phyloP scores from a whole-genome alignment of 2,113 vertebrate genomes.

The Seriola quinqueradiata region DNA sequence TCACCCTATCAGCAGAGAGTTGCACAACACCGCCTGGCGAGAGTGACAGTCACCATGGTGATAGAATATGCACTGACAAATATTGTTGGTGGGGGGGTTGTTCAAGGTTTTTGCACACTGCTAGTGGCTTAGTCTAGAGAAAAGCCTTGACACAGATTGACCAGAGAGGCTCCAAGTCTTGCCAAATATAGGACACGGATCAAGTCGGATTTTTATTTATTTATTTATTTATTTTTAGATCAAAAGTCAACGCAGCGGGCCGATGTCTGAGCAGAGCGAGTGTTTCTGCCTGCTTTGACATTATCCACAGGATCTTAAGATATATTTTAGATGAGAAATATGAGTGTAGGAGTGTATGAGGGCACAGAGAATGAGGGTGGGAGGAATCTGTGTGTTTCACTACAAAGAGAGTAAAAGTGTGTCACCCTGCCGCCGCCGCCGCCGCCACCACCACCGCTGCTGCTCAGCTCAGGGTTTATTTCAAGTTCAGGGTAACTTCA shows the following conservation, averaged over 20 bases:
- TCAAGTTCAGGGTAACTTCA: conserved; percentile 45
- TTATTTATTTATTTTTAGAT: conserved; percentile 19
- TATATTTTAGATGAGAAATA: conserved; percentile 22
- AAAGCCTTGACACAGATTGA: conserved; percentile 70
- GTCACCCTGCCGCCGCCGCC: conserved; percentile 40
- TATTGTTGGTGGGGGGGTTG: conserved; percentile 64
- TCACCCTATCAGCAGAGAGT: conserved; percentile 51
- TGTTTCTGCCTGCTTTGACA: conserved; percentile 11
- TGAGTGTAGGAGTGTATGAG: conserved; percentile 10
- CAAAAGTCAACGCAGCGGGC: conserved; percentile 1
- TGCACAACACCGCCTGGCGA: conserved; percentile 66
- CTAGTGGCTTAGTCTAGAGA: conserved; percentile 32
- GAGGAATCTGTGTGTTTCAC: conserved; percentile 29
- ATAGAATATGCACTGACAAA: conserved; percentile 72
- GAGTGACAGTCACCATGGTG: conserved; percentile 76
- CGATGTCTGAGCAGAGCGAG: conserved; percentile 1
- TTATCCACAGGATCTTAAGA: conserved; percentile 16
- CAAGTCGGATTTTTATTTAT: conserved; percentile 29
- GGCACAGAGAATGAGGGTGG: conserved; percentile 1
- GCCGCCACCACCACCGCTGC: conserved; percentile 6
- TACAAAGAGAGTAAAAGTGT: conserved; percentile 42
- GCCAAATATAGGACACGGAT: conserved; percentile 60
- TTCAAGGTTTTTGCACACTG: conserved; percentile 44
- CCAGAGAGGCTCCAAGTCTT: conserved; percentile 53
- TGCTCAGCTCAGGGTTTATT: conserved; percentile 52